These are phyloP conservation scores for Nephrotoma appendiculata DNA, from an alignment of 2,888 invertebrate species.

Conservation along the genomic window DNA sequence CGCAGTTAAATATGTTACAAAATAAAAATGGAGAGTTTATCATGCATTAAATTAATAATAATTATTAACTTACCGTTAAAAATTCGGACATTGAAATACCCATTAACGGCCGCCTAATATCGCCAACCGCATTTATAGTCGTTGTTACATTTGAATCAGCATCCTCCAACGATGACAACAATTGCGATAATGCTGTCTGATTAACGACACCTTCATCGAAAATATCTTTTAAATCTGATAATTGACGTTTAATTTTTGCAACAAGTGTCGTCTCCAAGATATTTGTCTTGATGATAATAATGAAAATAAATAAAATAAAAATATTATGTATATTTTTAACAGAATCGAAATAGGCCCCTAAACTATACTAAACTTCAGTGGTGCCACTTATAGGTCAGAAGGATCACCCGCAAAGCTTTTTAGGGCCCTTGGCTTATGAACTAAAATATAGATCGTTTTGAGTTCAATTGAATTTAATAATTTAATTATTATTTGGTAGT, in stretches of 20 bases:
- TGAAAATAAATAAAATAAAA: neutral
- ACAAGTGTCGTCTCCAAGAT: slow-evolving; percentile 61
- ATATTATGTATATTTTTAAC: neutral
- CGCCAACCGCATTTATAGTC: slow-evolving; percentile 61
- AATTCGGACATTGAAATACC: slow-evolving; percentile 52
- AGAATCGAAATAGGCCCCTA: too few relatives aligned
- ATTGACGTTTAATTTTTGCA: slow-evolving; percentile 50
- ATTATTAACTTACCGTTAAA: slow-evolving; percentile 27
- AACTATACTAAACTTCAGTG: too few relatives aligned
- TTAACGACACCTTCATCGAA: slow-evolving; percentile 65
- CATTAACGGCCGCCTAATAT: slow-evolving; percentile 55
- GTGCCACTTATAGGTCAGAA: too few relatives aligned
- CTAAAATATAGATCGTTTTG: too few relatives aligned
- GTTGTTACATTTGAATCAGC: slow-evolving; percentile 60
- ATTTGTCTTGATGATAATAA: slow-evolving; percentile 36
- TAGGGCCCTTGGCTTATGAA: too few relatives aligned
- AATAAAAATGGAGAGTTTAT: slow-evolving; percentile 5
- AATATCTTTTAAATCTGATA: slow-evolving; percentile 58
- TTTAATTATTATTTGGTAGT: too few relatives aligned
- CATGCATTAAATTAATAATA: neutral
- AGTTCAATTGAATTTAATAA: too few relatives aligned
- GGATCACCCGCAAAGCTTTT: too few relatives aligned
- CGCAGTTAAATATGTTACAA: neutral
- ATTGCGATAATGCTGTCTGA: slow-evolving; percentile 56
- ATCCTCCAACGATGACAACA: slow-evolving; percentile 52